These are phyloP conservation scores for Carcharodon carcharias DNA, from an alignment of 2,797 vertebrate genomes.

Conservation along the genomic window DNA sequence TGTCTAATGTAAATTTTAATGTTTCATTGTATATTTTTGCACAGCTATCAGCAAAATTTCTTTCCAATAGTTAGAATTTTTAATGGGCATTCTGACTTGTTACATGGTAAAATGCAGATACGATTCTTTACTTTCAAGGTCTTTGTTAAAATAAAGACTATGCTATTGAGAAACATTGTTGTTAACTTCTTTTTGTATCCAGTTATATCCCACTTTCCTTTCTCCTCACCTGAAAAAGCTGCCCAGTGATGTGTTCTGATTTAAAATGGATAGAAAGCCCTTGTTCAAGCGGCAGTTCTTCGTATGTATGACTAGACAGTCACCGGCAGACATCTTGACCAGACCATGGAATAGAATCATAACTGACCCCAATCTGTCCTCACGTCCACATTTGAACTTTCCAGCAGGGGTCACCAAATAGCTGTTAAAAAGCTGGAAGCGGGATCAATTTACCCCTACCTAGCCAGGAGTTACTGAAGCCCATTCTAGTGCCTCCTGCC, in stretches of 20 bases:
- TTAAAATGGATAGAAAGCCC: neutral
- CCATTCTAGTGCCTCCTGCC: neutral
- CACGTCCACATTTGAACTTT: neutral
- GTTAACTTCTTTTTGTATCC: neutral
- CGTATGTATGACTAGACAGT: neutral
- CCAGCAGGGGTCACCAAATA: slow-evolving; percentile 32
- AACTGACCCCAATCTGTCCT: neutral
- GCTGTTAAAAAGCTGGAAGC: neutral
- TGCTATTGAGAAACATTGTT: neutral
- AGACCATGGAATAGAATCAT: neutral
- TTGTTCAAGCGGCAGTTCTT: neutral
- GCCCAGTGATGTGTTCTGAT: neutral
- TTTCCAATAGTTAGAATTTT: neutral
- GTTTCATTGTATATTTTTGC: neutral
- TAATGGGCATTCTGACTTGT: neutral
- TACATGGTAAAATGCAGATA: neutral
- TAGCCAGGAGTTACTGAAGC: neutral
- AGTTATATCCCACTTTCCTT: neutral
- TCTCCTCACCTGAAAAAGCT: neutral
- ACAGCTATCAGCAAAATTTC: neutral
- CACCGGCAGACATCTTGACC: neutral
- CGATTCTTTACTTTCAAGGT: neutral
- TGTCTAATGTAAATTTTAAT: no score
- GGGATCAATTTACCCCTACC: neutral
- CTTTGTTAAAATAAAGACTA: neutral